Evolutionary conservation across 2,797 vertebrate genomes (phyloP).

Genomic region (Alosa sapidissima): DNA sequence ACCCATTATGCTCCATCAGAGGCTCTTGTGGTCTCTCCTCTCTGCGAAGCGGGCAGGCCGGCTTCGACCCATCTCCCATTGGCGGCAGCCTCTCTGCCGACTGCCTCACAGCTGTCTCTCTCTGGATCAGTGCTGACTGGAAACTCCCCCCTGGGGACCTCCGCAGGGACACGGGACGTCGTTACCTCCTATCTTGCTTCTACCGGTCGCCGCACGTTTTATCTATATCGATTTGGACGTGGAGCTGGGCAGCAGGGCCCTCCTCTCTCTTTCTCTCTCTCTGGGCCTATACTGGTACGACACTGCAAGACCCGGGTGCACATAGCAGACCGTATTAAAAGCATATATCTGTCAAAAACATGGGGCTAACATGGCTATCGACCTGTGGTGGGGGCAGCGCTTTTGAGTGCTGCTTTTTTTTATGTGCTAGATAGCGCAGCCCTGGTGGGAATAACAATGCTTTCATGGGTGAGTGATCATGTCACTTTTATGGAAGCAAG

Average conservation of each 20-base stretch:
- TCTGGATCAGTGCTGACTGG: too few relatives aligned
- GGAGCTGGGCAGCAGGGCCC: conserved; percentile 29
- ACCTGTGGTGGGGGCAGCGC: conserved; percentile 40
- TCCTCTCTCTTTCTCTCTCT: neutral
- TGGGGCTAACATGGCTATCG: conserved; percentile 33
- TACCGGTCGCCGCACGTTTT: conserved; percentile 23
- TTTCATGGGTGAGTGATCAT: conserved; percentile 31
- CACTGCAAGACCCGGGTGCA: neutral
- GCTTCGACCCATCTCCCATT: neutral
- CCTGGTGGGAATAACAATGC: conserved; percentile 20
- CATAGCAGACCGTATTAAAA: conserved; percentile 25
- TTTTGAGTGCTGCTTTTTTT: conserved; percentile 34
- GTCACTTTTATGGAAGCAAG: neutral
- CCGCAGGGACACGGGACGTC: conserved; percentile 1
- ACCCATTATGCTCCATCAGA: conserved; percentile 7
- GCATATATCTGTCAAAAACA: conserved; percentile 25
- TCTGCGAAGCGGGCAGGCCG: neutral
- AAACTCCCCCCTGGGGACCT: neutral
- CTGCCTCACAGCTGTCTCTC: neutral
- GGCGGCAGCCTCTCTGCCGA: neutral
- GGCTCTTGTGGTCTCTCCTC: neutral
- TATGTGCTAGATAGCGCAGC: conserved; percentile 26
- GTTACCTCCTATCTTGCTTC: conserved; percentile 12
- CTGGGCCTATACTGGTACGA: neutral
- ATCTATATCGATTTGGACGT: conserved; percentile 40